Conservation (phyloP, 2,797 vertebrate genomes). For the Bucorvus abyssinicus region DNA sequence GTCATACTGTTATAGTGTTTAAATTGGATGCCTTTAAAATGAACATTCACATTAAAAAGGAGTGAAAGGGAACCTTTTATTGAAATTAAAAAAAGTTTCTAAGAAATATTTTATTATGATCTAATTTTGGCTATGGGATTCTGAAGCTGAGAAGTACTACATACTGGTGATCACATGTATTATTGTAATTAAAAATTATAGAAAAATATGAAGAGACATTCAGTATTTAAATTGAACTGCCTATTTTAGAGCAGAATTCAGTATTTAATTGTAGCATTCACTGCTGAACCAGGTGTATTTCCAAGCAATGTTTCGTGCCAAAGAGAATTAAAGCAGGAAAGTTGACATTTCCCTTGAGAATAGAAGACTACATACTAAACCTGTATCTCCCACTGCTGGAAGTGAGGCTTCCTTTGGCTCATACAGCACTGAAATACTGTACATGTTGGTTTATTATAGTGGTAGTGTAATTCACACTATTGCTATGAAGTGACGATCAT, state of each 20-base stretch:
- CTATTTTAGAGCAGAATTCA: constrained; percentile 41
- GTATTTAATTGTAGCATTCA: constrained; percentile 41
- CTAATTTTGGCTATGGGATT: constrained; percentile 49
- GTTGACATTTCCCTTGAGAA: background rate
- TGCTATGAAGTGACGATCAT: background rate
- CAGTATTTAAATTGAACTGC: constrained; percentile 13
- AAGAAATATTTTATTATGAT: constrained; percentile 59
- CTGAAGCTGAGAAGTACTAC: constrained; percentile 17
- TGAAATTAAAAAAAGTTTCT: constrained; percentile 61
- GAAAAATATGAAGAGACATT: constrained; percentile 40
- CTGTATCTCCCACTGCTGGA: background rate
- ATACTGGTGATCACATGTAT: constrained; percentile 33
- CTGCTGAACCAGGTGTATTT: constrained; percentile 51
- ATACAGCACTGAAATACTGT: background rate
- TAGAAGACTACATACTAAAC: constrained; percentile 16
- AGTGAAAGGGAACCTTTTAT: constrained; percentile 67
- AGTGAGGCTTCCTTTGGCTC: constrained; percentile 4
- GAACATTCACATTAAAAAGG: constrained; percentile 48
- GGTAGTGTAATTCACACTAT: background rate
- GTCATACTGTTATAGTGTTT: constrained; percentile 51
- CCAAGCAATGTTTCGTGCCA: constrained; percentile 15
- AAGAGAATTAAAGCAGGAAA: constrained; percentile 49
- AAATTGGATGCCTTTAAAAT: constrained; percentile 60
- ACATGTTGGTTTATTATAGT: background rate
- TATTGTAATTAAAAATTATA: constrained; percentile 47